Base-by-base conservation (phyloP, 2,888 invertebrate species). In the Parnassius smintheus region DNA sequence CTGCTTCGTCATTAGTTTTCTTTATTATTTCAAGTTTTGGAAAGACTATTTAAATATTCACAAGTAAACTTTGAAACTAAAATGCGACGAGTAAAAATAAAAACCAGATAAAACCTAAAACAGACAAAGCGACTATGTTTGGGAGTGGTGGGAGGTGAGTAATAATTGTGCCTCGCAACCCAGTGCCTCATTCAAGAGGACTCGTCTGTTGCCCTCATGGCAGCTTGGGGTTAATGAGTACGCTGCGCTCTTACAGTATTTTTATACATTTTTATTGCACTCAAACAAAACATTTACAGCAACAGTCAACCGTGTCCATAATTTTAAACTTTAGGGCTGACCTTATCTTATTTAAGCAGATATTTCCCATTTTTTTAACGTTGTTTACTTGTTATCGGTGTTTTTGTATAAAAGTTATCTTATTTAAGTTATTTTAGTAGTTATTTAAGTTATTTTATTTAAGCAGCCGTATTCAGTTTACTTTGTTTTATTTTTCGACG, bases 161-260 rank as follows among this genome's bases (percentile, higher is more conserved):
- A 66, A 66, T 67, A 66, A 66, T 66, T 67, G 64, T 59, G 62
- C 56, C 45, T 25, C 51, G 55, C 55, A 45, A 52, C 60, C 48
- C 60, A 46, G 60, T 63, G 51, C 62, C 69, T 64, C 65, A 67
- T 69, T 70, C 64, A 61, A 65, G 65, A 51, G 65, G 60, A 61
- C 66, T 66, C 13, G 59, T 61, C 65, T 66, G 59, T 66, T 54
- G 65, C 64, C 58, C 65, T 59, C 54, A 41, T 59, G 55, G 66
- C 64, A 65, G 61, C 65, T 64, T 53, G 72, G 68, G 76, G 78
- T 79, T 81, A 82, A 81, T 82, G 80, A 81, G 78, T 70, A 68
- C 73, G 70, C 74, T 80, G 78, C 75, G 73, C 78, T 68, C 70
- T 79, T 75, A 70, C 65, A 66, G 70, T 66, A 70, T 72, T 73